phyloP scores from a whole-genome alignment of 2,797 vertebrate genomes.

The Gypaetus barbatus region DNA sequence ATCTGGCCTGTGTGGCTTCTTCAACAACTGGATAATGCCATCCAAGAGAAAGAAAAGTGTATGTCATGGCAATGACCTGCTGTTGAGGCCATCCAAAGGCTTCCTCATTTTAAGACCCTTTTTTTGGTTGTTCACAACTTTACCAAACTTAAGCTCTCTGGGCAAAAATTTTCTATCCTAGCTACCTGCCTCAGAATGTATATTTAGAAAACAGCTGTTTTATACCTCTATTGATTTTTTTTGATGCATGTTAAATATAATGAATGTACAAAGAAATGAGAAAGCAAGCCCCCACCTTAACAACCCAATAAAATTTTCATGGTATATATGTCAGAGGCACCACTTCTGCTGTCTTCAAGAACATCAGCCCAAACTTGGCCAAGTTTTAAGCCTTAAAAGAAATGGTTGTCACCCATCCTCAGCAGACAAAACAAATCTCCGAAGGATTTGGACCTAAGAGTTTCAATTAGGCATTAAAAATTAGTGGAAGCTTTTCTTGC shows the following conservation, averaged over 20 bases:
- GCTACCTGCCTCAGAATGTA: background rate
- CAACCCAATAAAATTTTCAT: background rate
- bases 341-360: background rate
- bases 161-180: background rate
- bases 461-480: slow-evolving; percentile 21
- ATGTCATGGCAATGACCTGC: background rate
- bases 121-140: background rate
- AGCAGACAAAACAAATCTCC: background rate
- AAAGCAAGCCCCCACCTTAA: background rate
- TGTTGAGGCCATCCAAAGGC: background rate
- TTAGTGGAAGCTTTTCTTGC: background rate
- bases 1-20: slow-evolving; percentile 1
- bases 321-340: background rate
- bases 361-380: background rate
- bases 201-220: slow-evolving; percentile 1
- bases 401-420: background rate
- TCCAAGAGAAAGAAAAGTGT: background rate
- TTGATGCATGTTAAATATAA: background rate
- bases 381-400: background rate
- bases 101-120: background rate
- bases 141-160: background rate
- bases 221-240: background rate
- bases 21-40: background rate
- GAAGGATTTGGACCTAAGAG: background rate
- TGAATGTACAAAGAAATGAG: background rate